Evolutionary conservation across 2,113 vertebrate species (phyloP), one percentile per base, ranked within the genome.

Genomic region (Saimiri boliviensis): DNA sequence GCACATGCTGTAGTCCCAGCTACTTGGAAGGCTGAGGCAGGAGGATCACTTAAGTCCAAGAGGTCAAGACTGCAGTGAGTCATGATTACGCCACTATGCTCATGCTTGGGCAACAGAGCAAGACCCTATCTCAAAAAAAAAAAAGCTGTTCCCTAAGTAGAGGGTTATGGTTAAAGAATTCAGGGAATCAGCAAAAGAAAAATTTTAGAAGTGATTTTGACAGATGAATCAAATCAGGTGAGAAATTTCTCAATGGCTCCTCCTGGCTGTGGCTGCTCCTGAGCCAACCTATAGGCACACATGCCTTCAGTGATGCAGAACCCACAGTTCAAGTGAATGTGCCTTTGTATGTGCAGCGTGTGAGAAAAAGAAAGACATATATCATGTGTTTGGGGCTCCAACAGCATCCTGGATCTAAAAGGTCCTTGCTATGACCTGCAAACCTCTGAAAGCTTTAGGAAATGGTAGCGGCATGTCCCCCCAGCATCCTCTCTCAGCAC

Each of bases 111-210:
- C 60, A 63, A 63, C 12, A 14, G 60, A 63, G 60, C 27, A 0
- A 63, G 60, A 63, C 12, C 60, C 60, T 6, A 32, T 63, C 60
- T 32, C 12, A 63, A 63, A 63, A 63, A 63, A 30, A 60, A 58
- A 27, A 58, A 58, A 56, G 21, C 76, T 83, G 8, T 52, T 93
- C 56, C 63, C 25, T 90, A 68, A 93, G 37, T 8, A 95, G 79
- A 95, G 47, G 76, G 58, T 86, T 4, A 60, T 14, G 37, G 23
- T 60, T 68, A 95, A 92, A 94, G 74, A 14, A 56, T 91, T 93
- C 66, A 92, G 30, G 32, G 56, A 95, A 96, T 70, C 42, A 83
- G 47, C 45, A 94, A 86, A 25, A 86, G 40, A 82, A 96, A 90
- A 80, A 42, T 81, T 91, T 94, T 82, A 82, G 40, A 77, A 93